Evolutionary conservation across 2,888 invertebrate genomes (phyloP).

Genomic region (Ceraclea dissimilis): DNA sequence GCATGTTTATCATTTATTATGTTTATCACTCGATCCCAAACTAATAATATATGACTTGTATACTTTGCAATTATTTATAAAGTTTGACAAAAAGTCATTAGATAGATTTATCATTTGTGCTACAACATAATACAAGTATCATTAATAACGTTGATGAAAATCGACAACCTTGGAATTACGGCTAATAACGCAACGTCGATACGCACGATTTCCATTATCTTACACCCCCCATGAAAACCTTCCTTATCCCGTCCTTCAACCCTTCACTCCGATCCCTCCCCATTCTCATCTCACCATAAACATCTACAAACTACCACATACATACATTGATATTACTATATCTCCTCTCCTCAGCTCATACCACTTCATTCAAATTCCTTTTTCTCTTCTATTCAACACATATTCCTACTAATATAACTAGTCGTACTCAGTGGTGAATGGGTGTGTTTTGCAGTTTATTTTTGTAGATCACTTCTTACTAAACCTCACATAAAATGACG

Average conservation of each 20-base stretch:
- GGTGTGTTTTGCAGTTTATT: no score
- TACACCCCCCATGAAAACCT: background rate
- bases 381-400: no score
- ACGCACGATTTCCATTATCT: constrained; percentile 20
- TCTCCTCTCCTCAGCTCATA: background rate
- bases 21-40: no score
- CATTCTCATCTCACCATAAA: background rate
- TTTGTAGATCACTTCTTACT: no score
- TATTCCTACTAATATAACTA: no score
- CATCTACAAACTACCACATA: background rate
- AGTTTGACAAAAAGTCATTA: background rate
- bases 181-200: constrained; percentile 17
- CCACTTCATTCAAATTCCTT: background rate
- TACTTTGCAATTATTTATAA: no score
- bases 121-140: background rate
- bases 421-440: no score
- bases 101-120: background rate
- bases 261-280: background rate
- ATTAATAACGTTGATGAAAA: background rate
- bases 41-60: no score
- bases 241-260: background rate
- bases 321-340: no score
- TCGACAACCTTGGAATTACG: background rate
- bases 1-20: no score
- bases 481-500: no score